phyloP scores from a whole-genome alignment of 30 jellyfish, hydroid and myxozoan genomes.

The Chrysaora quinquecirrha region DNA sequence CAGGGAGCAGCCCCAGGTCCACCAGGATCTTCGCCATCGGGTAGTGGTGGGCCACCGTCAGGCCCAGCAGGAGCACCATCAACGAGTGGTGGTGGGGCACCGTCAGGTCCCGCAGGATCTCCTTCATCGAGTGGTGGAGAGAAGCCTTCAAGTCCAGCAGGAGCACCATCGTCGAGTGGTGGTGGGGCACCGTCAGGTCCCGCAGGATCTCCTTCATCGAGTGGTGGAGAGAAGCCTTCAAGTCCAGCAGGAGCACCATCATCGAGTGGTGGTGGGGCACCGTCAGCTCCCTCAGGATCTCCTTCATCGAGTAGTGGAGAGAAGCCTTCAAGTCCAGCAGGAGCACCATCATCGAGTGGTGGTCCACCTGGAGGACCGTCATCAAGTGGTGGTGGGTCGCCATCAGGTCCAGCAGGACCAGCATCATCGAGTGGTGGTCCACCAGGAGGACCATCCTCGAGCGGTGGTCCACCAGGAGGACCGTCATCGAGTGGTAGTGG shows the following conservation, averaged over 20 bases:
- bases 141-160: neutral
- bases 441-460: slow-evolving; percentile 8
- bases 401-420: slow-evolving; percentile 28
- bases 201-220: neutral
- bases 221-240: neutral
- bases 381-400: slow-evolving; percentile 43
- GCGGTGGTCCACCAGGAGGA: neutral
- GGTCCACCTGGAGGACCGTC: slow-evolving; percentile 27
- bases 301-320: slow-evolving; percentile 17
- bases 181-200: slow-evolving; percentile 20
- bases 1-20: slow-evolving; percentile 38
- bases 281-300: slow-evolving; percentile 2
- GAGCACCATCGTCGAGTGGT: slow-evolving; percentile 16
- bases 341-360: slow-evolving; percentile 21
- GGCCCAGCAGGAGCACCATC: slow-evolving; percentile 35
- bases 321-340: neutral
- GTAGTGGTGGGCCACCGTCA: slow-evolving; percentile 21
- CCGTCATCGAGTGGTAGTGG: slow-evolving; percentile 29
- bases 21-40: slow-evolving; percentile 3
- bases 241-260: slow-evolving; percentile 9
- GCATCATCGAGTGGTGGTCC: slow-evolving; percentile 27
- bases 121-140: neutral
- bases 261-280: slow-evolving; percentile 25
- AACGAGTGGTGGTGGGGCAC: slow-evolving; percentile 6
- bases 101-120: slow-evolving; percentile 43